Base-by-base conservation (phyloP, 2,797 vertebrate species). In the Psittacula echo region DNA sequence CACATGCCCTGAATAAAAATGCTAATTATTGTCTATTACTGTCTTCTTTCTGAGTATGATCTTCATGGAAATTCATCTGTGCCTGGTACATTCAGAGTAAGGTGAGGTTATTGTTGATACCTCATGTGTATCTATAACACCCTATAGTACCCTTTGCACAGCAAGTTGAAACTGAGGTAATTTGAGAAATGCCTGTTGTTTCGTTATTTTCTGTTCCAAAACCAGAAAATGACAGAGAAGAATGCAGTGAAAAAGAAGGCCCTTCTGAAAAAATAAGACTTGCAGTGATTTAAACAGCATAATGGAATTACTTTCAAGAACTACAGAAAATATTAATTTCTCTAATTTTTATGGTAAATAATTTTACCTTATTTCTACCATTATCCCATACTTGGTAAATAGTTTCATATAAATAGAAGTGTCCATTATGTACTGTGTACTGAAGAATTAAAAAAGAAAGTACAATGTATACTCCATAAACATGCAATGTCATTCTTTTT, bases 401-500 rank as follows among this genome's bases (percentile, higher is more conserved):
- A 62, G 54, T 71, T 74, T 78, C 16, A 30, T 70, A 18, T 39
- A 54, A 83, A 68, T 75, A 30, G 19, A 62, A 62, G 11, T n/a
- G 13, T 67, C 39, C 26, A 17, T 78, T 81, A 62, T 32, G 20
- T 66, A 39, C 61, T 76, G 19, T 26, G 21, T 51, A 62, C 37
- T 42, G 27, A 73, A 77, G 14, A 32, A 85, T 78, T 67, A 53
- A 87, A 89, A 74, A 74, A 32, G 42, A 42, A 74, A 50, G 14
- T 65, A 44, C 42, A 51, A 5, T 24, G 34, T 41, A 23, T 48
- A n/a, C 7, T 74, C 47, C 44, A 32, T 72, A 85, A 95, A 85
- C 48, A n/a, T 83, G 80, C 87, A 61, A 72, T 79, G 87, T 78
- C 79, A 85, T 90, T 94, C n/a, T 75, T 84, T 72, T 80, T 86